Base-by-base conservation (phyloP, 2,888 invertebrate species). In the Acrocera orbiculus region DNA sequence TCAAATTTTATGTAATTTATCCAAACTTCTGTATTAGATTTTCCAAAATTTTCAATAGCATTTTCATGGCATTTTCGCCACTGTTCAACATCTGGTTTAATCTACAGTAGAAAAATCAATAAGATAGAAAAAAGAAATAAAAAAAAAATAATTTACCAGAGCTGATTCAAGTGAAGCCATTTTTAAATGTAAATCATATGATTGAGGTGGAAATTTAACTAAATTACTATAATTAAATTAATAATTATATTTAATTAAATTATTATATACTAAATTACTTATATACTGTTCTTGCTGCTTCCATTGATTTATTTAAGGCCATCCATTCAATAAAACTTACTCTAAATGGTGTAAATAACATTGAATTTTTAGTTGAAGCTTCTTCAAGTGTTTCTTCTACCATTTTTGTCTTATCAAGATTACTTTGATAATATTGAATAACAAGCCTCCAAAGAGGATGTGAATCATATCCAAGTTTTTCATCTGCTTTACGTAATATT, bases 1-100 rank as follows among this genome's bases (percentile, higher is more conserved):
- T 81, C 80, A 55, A 81, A 77, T 39, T 65, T 61, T 33, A 82
- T 68, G 47, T 72, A 77, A 45, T 78, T 69, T 43, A 77, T 62
- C 83, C 85, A 86, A 11, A 82, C 62, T 40, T 73, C 69, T 4
- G 69, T 59, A 50, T 70, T 67, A 4, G 60, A 62, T 44, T 63
- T 63, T 0, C 82, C 82, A 55, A 79, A 78, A 41, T 76, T 73
- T 35, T 67, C 60, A 11, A 68, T 64, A 20, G 73, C 66, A 42
- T 69, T 64, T 49, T 76, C 72, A 50, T 70, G 69, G 42, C 69
- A 73, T 48, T 66, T 64, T 32, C 73, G 66, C 42, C 70, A 63
- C 37, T 57, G 54, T 41, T 67, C 65, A 1, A 62, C 42, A 45
- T 66, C 65, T 0, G 54, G 50, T 5, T 42, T 38, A 9, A 48